A percentile compares a stretch with the other conserved stretches of the same genome.
Evolutionary conservation across 2,113 vertebrate genomes (phyloP).

Genomic region (Tyto alba): DNA sequence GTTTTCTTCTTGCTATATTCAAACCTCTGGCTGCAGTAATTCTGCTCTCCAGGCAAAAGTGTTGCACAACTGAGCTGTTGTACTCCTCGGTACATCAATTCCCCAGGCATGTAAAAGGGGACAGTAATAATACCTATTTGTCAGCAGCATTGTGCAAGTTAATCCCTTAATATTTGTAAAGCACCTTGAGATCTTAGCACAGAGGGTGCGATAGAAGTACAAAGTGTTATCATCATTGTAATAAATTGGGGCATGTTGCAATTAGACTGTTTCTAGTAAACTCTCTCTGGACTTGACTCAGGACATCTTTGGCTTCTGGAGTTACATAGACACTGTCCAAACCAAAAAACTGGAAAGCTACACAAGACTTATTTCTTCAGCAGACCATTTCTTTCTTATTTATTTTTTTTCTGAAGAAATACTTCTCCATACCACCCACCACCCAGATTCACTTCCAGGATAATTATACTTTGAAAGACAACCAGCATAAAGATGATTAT

Average conservation of each 20-base stretch:
- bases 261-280: background rate
- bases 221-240: background rate
- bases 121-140: background rate
- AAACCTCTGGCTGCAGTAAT: background rate
- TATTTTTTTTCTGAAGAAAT: constrained; percentile 53
- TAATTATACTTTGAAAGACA: constrained; percentile 59
- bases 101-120: background rate
- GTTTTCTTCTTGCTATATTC: background rate
- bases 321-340: constrained; percentile 30
- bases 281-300: background rate
- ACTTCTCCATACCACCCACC: constrained; percentile 48
- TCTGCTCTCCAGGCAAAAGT: background rate
- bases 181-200: background rate
- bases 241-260: background rate
- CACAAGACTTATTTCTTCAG: constrained; percentile 36
- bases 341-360: constrained; percentile 64
- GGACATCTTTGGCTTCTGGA: background rate
- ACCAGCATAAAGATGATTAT: constrained; percentile 40
- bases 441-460: constrained; percentile 40
- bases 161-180: background rate
- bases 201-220: background rate
- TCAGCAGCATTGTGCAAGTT: background rate
- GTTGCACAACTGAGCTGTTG: background rate
- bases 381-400: constrained; percentile 54
- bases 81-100: background rate